These are phyloP conservation scores for Pandemis cinnamomeana DNA, from an alignment of 2,888 invertebrate species.

Conservation along the genomic window DNA sequence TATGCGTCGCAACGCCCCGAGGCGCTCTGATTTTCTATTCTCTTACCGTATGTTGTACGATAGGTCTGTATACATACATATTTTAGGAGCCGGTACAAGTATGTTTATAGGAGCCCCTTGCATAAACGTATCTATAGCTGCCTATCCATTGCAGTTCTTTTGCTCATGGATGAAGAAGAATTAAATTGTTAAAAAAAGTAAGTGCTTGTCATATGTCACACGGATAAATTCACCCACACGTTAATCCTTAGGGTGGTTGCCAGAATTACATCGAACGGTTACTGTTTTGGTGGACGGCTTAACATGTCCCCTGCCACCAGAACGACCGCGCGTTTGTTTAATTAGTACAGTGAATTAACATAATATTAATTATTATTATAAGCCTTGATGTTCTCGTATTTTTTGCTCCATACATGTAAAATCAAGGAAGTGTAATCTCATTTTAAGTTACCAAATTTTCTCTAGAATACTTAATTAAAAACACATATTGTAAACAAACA, in stretches of 20 bases:
- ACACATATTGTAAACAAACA: not conserved
- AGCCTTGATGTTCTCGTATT: no score
- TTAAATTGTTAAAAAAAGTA: not conserved
- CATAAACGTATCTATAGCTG: no score
- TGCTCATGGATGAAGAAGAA: not conserved
- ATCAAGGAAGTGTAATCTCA: not conserved
- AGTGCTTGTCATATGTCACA: not conserved
- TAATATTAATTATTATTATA: conserved; percentile 5
- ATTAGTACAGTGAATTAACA: not conserved
- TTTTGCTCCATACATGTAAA: not conserved
- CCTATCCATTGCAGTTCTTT: not conserved
- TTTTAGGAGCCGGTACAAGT: no score
- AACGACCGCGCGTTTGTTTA: conserved; percentile 23
- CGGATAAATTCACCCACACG: conserved; percentile 10
- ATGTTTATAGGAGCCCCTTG: no score
- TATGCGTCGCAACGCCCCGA: no score
- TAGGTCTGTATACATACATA: not conserved
- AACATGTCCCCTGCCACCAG: conserved; percentile 22
- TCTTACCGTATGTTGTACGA: not conserved
- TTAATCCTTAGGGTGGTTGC: conserved; percentile 30
- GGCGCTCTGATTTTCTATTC: not conserved
- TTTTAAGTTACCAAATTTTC: not conserved
- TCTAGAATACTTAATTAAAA: not conserved
- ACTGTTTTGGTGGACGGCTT: conserved; percentile 32
- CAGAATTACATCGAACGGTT: conserved; percentile 29